Percentiles rank a stretch among this genome's conserved stretches.
These are phyloP conservation scores for Platyura marginata DNA, from an alignment of 1,140 invertebrate species.

Conservation along the genomic window DNA sequence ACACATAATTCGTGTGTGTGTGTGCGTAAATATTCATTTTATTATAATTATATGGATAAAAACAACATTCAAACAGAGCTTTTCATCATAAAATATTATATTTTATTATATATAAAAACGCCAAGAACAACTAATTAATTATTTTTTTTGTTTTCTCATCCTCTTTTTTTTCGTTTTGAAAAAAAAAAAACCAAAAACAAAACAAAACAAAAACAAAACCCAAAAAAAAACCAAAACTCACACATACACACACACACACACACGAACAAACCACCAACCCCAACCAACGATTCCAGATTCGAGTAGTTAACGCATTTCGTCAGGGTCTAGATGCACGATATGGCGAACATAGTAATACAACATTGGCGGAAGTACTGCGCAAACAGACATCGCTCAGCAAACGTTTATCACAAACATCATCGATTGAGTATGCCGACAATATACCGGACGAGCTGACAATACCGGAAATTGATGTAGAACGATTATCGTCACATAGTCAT, in stretches of 20 bases:
- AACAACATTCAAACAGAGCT: not conserved
- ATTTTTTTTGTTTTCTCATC: not conserved
- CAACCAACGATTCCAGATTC: slow-evolving; percentile 56
- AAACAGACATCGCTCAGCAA: slow-evolving; percentile 81
- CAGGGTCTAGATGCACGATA: slow-evolving; percentile 91
- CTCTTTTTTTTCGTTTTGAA: not conserved
- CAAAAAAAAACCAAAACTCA: not conserved
- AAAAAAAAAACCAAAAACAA: not conserved
- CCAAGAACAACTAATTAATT: no score
- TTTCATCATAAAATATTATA: not conserved
- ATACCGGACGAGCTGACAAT: slow-evolving; percentile 70
- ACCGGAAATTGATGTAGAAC: slow-evolving; percentile 77
- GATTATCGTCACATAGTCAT: slow-evolving; percentile 77
- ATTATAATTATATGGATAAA: no score
- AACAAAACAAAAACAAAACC: not conserved
- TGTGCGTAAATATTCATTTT: no score
- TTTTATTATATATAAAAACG: no score
- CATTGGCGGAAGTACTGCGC: slow-evolving; percentile 72
- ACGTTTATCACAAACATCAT: slow-evolving; percentile 75
- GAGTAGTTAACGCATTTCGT: slow-evolving; percentile 98
- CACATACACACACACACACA: not conserved
- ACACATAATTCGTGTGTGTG: no score
- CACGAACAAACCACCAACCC: not conserved
- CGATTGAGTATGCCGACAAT: slow-evolving; percentile 80
- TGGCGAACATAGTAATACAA: slow-evolving; percentile 67